phyloP scores from a whole-genome alignment of 2,113 vertebrate species.

The Bambusicola thoracicus region DNA sequence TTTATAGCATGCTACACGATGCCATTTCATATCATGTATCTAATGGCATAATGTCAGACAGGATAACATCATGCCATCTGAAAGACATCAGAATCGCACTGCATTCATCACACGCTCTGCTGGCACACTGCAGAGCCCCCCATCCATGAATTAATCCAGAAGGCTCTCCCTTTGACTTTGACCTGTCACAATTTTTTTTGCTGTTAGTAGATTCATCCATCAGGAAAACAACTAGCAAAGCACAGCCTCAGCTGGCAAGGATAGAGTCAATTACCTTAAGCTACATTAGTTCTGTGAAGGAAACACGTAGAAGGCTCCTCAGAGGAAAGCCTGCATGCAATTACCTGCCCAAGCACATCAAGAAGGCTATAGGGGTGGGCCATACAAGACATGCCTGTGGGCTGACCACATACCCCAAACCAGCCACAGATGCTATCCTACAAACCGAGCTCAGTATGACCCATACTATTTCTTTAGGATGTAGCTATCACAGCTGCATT shows the following conservation, averaged over 20 bases:
- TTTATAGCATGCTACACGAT: background rate
- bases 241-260: background rate
- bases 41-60: background rate
- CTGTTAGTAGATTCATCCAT: background rate
- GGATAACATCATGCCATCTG: background rate
- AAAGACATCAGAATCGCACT: constrained; percentile 2
- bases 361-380: fast-evolving
- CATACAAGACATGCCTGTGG: fast-evolving
- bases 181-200: background rate
- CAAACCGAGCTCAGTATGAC: background rate
- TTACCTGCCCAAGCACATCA: background rate
- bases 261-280: background rate
- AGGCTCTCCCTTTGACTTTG: background rate
- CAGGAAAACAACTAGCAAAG: background rate
- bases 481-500: background rate
- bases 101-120: background rate
- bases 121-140: background rate
- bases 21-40: background rate
- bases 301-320: background rate
- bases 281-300: background rate
- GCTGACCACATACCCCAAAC: background rate
- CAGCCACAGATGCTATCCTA: background rate
- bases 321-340: background rate
- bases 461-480: background rate
- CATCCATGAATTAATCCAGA: background rate